Evolutionary conservation across 2,888 invertebrate species (phyloP).

Genomic region (Drosophila imparisetae): DNA sequence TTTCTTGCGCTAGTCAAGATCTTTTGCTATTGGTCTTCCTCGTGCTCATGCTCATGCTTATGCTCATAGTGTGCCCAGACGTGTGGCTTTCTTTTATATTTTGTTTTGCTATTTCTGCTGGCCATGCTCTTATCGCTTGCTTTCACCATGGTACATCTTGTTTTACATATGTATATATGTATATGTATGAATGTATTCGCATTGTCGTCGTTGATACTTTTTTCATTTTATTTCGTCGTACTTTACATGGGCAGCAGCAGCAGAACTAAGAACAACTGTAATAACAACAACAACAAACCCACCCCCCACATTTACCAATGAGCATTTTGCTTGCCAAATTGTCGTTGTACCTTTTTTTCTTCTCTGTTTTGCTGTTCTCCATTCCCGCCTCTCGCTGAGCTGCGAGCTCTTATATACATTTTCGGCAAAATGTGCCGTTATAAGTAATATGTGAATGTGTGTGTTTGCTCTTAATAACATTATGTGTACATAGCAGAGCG

Average conservation of each 20-base stretch:
- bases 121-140: slow-evolving; percentile 34
- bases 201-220: slow-evolving; percentile 1
- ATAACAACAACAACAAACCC: slow-evolving; percentile 11
- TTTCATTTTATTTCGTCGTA: background rate
- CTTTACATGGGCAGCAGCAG: slow-evolving; percentile 2
- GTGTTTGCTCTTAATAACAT: slow-evolving; percentile 23
- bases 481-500: slow-evolving; percentile 16
- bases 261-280: background rate
- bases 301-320: background rate
- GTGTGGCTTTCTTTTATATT: slow-evolving; percentile 49
- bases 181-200: background rate
- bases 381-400: slow-evolving; percentile 15
- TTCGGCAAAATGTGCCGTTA: slow-evolving; percentile 25
- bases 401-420: slow-evolving; percentile 27
- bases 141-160: slow-evolving; percentile 41
- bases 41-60: slow-evolving; percentile 5
- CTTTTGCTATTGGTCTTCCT: background rate
- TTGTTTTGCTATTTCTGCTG: slow-evolving; percentile 26
- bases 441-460: slow-evolving; percentile 8
- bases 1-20: slow-evolving; percentile 17
- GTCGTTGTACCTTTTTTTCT: slow-evolving; percentile 23
- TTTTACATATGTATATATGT: background rate
- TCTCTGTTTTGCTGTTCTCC: slow-evolving; percentile 7
- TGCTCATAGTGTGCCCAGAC: slow-evolving; percentile 8
- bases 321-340: slow-evolving; percentile 23